Evolutionary conservation across 2,888 invertebrate genomes (phyloP).

Genomic region (Allolobophora icterica): DNA sequence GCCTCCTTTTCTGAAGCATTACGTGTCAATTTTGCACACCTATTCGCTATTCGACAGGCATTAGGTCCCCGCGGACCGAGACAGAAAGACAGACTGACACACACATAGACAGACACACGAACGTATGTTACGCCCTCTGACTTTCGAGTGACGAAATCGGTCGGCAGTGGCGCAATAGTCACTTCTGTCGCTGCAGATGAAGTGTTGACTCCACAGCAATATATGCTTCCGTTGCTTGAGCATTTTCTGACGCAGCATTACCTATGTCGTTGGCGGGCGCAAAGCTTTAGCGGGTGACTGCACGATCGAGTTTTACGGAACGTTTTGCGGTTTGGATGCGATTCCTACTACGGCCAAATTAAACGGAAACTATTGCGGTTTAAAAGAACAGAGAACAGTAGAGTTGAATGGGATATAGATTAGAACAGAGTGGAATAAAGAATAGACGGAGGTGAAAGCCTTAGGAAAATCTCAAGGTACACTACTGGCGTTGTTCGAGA

Average conservation of each 20-base stretch:
- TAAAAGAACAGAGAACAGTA: not conserved
- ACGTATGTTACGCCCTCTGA: not conserved
- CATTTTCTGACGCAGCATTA: not conserved
- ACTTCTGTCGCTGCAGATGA: not conserved
- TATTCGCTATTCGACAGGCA: not conserved
- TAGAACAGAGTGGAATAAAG: too few relatives aligned
- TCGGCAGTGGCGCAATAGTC: not conserved
- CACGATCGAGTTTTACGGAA: not conserved
- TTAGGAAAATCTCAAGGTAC: not conserved
- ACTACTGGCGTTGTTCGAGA: not conserved
- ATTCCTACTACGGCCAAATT: not conserved
- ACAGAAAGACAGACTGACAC: not conserved
- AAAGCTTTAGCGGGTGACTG: not conserved
- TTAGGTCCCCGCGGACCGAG: not conserved
- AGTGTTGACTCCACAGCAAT: not conserved
- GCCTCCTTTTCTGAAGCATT: not conserved
- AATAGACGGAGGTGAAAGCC: not conserved
- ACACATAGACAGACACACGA: not conserved
- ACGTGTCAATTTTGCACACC: not conserved
- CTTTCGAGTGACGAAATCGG: not conserved
- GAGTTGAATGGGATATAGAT: not conserved
- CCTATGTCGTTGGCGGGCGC: not conserved
- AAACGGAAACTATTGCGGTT: not conserved
- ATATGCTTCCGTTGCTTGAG: not conserved
- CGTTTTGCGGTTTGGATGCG: not conserved